Evolutionary conservation across 2,888 invertebrate genomes (phyloP).

Genomic region (Oscheius sp.): DNA sequence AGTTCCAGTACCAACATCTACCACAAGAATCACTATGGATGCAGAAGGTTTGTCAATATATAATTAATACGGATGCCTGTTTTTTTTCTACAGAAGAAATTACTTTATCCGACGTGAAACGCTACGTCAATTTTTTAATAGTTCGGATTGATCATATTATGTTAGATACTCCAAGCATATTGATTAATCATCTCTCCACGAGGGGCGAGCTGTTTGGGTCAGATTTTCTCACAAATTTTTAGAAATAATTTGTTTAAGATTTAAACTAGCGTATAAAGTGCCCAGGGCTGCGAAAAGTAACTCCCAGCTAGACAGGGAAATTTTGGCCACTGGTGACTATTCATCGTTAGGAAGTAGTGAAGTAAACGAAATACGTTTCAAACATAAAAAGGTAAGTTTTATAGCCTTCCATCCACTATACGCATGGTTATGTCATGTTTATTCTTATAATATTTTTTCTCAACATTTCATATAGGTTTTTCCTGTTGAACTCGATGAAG

Average conservation of each 20-base stretch:
- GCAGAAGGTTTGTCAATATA: neutral
- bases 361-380: slow-evolving; percentile 40
- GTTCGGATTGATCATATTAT: slow-evolving; percentile 51
- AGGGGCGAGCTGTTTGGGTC: slow-evolving; percentile 39
- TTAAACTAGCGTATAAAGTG: slow-evolving; percentile 26
- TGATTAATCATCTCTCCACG: slow-evolving; percentile 13
- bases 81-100: slow-evolving; percentile 13
- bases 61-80: neutral
- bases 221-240: neutral
- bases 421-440: no score
- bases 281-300: neutral
- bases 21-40: neutral
- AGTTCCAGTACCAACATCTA: no score
- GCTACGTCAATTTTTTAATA: slow-evolving; percentile 15
- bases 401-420: no score
- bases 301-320: slow-evolving; percentile 23
- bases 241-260: slow-evolving; percentile 8
- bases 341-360: neutral
- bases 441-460: neutral
- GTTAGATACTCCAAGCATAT: slow-evolving; percentile 7
- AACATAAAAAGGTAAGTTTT: slow-evolving; percentile 39
- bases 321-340: slow-evolving; percentile 13
- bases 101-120: slow-evolving; percentile 2
- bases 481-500: slow-evolving; percentile 16
- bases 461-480: slow-evolving; percentile 21